Evolutionary conservation across 2,113 vertebrate genomes (phyloP), one percentile per base, ranked within the genome.

Genomic region (Gymnorhina tibicen): DNA sequence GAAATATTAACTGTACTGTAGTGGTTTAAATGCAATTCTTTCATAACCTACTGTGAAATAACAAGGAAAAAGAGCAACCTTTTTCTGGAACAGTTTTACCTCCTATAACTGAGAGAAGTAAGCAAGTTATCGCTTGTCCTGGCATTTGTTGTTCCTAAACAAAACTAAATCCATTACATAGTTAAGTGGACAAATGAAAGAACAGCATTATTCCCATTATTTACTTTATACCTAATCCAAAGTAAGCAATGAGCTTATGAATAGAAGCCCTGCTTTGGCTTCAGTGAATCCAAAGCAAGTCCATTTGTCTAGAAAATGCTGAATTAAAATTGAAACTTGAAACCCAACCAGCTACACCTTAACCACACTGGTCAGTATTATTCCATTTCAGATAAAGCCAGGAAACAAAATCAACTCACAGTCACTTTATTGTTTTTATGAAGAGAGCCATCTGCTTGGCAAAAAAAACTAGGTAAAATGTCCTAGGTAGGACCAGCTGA

Each of bases 151-250:
- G 47, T 2, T 83, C 70, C 70, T 69, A 50, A 49, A 66, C 46
- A 88, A 85, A 87, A 42, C 35, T 5, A 13, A 77, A 72, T 16
- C 41, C 33, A 85, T 68, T 60, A 72, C 22, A 56, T 0, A 68
- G 19, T 79, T 68, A 82, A 96, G 64, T 14, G 33, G 46, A 81
- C 52, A 90, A 96, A 80, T 62, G 10, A 80, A 91, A 79, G 70
- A 90, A 68, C 17, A 42, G 35, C 1, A 3, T 88, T 76, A 82
- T 94, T 87, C 62, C 41, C 37, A 23, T 56, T 79, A 58, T 87
- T 94, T 96, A 88, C 72, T 74, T 90, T 76, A 87, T 41, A 72
- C 26, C n/a, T 42, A 88, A 91, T 76, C 85, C 88, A 93, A 95
- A 85, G 30, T 46, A 94, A 92, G 59, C 88, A 86, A 50, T 7